Evolutionary conservation across 1,140 invertebrate species (phyloP), one percentile per base, ranked within the genome.

Genomic region (Philopotamus ludificatus): DNA sequence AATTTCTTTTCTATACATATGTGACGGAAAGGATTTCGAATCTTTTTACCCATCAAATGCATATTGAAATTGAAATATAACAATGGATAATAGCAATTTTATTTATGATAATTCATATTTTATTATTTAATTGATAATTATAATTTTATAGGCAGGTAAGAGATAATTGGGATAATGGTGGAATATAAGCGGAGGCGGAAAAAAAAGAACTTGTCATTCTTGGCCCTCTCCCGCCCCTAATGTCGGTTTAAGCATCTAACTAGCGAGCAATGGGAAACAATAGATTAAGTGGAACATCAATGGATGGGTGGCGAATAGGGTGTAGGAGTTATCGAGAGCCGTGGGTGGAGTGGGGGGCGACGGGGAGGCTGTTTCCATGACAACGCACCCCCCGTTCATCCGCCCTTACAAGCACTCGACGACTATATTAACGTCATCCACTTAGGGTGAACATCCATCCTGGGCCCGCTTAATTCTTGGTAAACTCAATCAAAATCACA

Each of bases 251-350:
- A 47, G 44, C 51, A 54, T 67, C 59, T 65, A 64, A 67, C 61
- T 70, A 60, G 49, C 65, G 34, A 62, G 62, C 65, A 50, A 70
- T 67, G 51, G 65, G 68, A 70, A 70, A 70, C 68, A 70, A 70
- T 70, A 67, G 68, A 70, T 70, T 70, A 70, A 70, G 65, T 70
- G 68, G 68, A 70, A 67, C 61, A 65, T 70, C 65, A 44, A 60
- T 44, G 63, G 26, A 23, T 28, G 59, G 42, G 57, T 10, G 42
- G 26, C 15, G 10, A 47, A 44, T 28, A 26, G 47, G 16, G 60
- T 15, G 42, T 44, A 18, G 51, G 23, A n/a, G 20, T 54, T 16
- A 20, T 3, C 3, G 55, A 8, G 16, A 23, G 41, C 12, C 58
- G 50, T 53, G 34, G 8, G 49, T 28, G 53, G 22, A 23, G 1